These are phyloP conservation scores for Lomographa bimaculata DNA, from an alignment of 2,888 invertebrate species.

Conservation along the genomic window DNA sequence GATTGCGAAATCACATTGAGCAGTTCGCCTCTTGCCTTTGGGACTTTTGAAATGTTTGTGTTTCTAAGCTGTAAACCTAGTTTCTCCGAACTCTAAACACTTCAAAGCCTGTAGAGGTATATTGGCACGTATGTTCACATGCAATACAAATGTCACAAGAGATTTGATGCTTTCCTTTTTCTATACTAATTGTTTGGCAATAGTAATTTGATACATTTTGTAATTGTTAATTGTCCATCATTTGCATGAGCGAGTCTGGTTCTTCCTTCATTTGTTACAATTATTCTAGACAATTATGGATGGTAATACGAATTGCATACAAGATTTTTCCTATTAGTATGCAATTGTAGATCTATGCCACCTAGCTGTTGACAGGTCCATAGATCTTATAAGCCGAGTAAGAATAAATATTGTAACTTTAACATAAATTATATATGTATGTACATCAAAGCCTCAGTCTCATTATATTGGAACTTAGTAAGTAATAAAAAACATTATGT, in stretches of 20 bases:
- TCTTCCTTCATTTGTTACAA: constrained; percentile 31
- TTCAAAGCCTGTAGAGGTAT: constrained; percentile 14
- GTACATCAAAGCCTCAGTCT: no score
- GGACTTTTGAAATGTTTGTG: constrained; percentile 74
- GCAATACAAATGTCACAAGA: constrained; percentile 20
- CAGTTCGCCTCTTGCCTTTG: constrained; percentile 57
- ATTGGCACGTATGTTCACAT: constrained; percentile 4
- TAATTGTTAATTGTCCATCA: constrained; percentile 27
- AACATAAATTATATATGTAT: no score
- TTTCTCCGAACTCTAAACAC: constrained; percentile 50
- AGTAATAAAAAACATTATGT: no score
- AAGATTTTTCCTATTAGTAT: constrained; percentile 39
- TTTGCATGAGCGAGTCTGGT: constrained; percentile 29
- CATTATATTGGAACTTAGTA: no score
- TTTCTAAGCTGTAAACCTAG: constrained; percentile 75
- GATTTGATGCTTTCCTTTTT: constrained; percentile 16
- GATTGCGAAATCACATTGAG: constrained; percentile 63
- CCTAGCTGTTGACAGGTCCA: constrained; percentile 26
- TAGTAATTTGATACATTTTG: constrained; percentile 26
- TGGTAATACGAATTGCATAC: constrained; percentile 28
- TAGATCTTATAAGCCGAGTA: no score
- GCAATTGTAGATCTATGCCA: background rate
- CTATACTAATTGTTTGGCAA: constrained; percentile 20
- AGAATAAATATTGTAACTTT: no score
- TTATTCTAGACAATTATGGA: constrained; percentile 30